phyloP scores from a whole-genome alignment of 30 jellyfish, hydroid and myxozoan species.

The Cassiopea andromeda region DNA sequence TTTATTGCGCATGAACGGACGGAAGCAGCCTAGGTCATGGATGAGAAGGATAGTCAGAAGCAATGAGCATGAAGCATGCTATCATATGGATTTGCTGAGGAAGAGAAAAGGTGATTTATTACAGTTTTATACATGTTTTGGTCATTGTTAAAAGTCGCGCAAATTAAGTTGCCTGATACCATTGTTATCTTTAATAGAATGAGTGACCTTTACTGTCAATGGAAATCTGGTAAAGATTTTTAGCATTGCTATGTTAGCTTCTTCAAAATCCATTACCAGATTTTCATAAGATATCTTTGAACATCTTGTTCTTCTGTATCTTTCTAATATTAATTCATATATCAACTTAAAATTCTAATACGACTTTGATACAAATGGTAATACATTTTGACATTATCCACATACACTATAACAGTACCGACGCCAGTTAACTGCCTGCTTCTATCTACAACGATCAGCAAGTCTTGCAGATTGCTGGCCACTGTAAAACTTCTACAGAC shows the following conservation, averaged over 20 bases:
- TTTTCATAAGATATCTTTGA: background rate
- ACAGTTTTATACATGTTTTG: slow-evolving; percentile 38
- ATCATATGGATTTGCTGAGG: background rate
- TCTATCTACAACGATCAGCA: too few relatives aligned
- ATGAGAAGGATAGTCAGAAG: background rate
- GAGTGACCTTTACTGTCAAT: background rate
- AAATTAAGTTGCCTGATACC: background rate
- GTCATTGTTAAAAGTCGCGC: slow-evolving; percentile 36
- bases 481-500: too few relatives aligned
- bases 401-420: too few relatives aligned
- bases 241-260: too few relatives aligned
- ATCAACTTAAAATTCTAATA: too few relatives aligned
- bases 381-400: too few relatives aligned
- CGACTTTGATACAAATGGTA: too few relatives aligned
- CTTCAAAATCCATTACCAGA: background rate
- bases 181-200: background rate
- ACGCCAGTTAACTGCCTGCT: too few relatives aligned
- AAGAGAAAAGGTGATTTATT: slow-evolving; percentile 64
- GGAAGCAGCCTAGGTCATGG: background rate
- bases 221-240: background rate
- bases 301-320: background rate
- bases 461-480: too few relatives aligned
- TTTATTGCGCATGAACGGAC: background rate
- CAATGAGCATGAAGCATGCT: background rate
- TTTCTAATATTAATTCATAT: background rate